Base-by-base conservation (phyloP, 1,140 invertebrate genomes). In the Tetragnatha versicolor region DNA sequence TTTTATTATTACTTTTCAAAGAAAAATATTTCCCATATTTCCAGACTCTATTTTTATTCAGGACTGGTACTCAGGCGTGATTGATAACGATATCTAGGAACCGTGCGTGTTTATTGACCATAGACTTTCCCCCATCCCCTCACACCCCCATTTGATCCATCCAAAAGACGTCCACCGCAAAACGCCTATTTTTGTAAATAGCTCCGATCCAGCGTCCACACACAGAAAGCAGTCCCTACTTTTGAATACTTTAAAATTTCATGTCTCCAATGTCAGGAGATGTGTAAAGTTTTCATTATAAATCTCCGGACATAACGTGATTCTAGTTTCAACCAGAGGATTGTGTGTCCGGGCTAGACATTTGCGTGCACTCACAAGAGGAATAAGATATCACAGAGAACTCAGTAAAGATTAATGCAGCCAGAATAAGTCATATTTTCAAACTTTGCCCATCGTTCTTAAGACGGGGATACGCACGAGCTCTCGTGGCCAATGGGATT, bases 401-500 rank as follows among this genome's bases (percentile, higher is more conserved):
- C 35, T 72, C 27, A 60, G 69, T 58, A 72, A 72, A 72, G 69
- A 72, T 72, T 72, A 72, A 72, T 72, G 51, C 22, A 42, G n/a
- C 33, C 33, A 29, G 69, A 72, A 42, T 58, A 58, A 72, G 69
- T 72, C 69, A 72, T 33, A 72, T 58, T 72, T 72, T 29, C 69
- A 72, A 72, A 72, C 69, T 72, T 72, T 72, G 60, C 42, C 53
- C 69, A 72, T 72, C 51, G 69, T 72, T 72, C 69, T 72, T 72
- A 72, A 58, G 22, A 53, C 29, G 17, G 69, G 39, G 51, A 35
- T 35, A 12, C 27, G 39, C 65, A 68, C 7, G 12, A 20, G 10
- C 9, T 35, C 53, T 22, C 7, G 25, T 51, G 20, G 7, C 27
- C 29, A 29, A 29, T 33, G 66, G 17, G 45, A 49, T 51, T 31